Evolutionary conservation across 2,797 vertebrate species (phyloP), one percentile per base, ranked within the genome.

Genomic region (Falco cherrug): DNA sequence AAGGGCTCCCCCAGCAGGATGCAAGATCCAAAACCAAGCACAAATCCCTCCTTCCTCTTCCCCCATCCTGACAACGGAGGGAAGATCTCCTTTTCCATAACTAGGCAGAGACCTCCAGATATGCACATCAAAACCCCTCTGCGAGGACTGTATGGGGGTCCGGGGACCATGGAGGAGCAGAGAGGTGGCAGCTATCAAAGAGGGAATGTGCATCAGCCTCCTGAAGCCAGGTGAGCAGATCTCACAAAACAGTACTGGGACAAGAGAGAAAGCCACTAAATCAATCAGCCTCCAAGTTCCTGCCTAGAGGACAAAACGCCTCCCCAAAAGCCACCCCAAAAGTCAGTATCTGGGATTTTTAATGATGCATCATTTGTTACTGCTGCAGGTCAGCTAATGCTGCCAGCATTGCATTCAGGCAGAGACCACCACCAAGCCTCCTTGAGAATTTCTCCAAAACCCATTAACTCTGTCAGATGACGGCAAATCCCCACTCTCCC

Each of bases 71-170:
- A 37, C 5, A 5, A 37, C 11, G 37, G 37, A 37, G 10, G 37
- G 4, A 79, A 51, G 16, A 48, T 13, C 35, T 63, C 13, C 8
- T 54, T 78, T 75, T 29, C 75, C 26, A 16, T 20, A 69, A 13
- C 22, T 2, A 57, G 47, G 54, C 41, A 37, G 67, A 7, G 4
- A 67, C 43, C 16, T 82, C 37, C 76, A 47, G 16, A 21, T 16
- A 5, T 82, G 37, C 20, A 50, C 16, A 56, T 57, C 35, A 48
- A 28, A 64, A 14, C 10, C 54, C 22, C 15, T 75, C 77, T 61
- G 7, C 0, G 1, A 33, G 17, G 54, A 51, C 31, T 1, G 0
- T 4, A 9, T 1, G 8, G 24, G 16, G 45, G 39, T 63, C 39
- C 56, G 39, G 51, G 10, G 11, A 71, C 21, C 84, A n/a, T 4